Percentiles rank a stretch among this genome's conserved stretches.
Evolutionary conservation across 2,797 vertebrate species (phyloP).

Genomic region (Aplochiton taeniatus): DNA sequence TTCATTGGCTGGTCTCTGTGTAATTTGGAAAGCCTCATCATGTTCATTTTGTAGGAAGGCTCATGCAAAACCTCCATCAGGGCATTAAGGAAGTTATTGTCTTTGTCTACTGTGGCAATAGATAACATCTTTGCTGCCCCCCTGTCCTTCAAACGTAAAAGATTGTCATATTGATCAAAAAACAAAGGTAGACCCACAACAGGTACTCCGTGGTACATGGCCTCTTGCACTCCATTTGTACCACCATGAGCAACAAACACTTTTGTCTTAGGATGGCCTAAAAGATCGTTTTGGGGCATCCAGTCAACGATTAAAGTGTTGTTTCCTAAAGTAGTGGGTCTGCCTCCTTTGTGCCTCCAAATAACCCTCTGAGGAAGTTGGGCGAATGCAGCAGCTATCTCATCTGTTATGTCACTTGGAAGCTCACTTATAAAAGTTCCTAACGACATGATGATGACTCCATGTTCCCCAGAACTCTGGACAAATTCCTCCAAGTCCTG

Average conservation of each 20-base stretch:
- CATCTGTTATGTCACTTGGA: slow-evolving; percentile 11
- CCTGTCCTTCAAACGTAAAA: slow-evolving; percentile 5
- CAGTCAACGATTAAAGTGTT: slow-evolving; percentile 74
- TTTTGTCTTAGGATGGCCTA: slow-evolving; percentile 67
- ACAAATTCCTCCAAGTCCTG: slow-evolving; percentile 21
- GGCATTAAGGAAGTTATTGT: background rate
- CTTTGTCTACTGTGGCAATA: background rate
- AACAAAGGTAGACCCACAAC: slow-evolving; percentile 17
- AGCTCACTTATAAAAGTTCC: slow-evolving; percentile 4
- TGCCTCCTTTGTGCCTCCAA: slow-evolving; percentile 25
- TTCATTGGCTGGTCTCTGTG: slow-evolving; percentile 6
- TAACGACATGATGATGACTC: slow-evolving; percentile 42
- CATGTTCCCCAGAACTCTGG: slow-evolving; percentile 14
- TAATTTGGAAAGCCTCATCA: slow-evolving; percentile 11
- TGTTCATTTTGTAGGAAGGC: slow-evolving; percentile 8
- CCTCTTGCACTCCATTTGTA: slow-evolving; percentile 53
- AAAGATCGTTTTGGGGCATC: slow-evolving; percentile 76
- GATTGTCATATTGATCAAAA: slow-evolving; percentile 1
- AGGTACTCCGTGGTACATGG: slow-evolving; percentile 63
- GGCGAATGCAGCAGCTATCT: slow-evolving; percentile 18
- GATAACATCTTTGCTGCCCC: slow-evolving; percentile 8
- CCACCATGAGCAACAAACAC: slow-evolving; percentile 61
- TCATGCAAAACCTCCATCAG: slow-evolving; percentile 7
- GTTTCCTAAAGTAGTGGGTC: slow-evolving; percentile 64
- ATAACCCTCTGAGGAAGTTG: slow-evolving; percentile 18